phyloP scores from a whole-genome alignment of 2,888 invertebrate species.

The Melanostoma scalare region DNA sequence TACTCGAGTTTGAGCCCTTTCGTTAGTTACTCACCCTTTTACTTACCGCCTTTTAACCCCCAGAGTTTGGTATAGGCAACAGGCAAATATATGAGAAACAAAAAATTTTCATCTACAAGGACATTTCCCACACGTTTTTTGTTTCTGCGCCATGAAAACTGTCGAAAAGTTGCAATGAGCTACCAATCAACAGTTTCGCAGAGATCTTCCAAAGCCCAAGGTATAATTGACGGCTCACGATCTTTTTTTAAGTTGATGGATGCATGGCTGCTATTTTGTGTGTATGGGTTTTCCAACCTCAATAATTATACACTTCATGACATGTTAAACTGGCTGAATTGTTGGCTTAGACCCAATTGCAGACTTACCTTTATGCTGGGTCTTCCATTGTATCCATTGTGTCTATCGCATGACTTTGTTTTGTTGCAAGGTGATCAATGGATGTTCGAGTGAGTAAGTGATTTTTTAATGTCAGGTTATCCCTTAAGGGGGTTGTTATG shows the following conservation, averaged over 20 bases:
- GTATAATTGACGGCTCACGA: conserved; percentile 62
- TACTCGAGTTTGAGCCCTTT: too few species aligned
- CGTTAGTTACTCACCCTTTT: too few species aligned
- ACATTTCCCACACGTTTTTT: conserved; percentile 57
- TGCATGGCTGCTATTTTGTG: neutral
- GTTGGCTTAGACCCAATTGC: neutral
- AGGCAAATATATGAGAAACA: neutral
- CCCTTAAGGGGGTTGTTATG: conserved; percentile 68
- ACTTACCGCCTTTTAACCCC: too few species aligned
- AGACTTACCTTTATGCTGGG: neutral
- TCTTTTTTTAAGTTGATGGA: conserved; percentile 33
- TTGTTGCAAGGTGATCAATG: conserved; percentile 53
- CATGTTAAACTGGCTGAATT: conserved; percentile 45
- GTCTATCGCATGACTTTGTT: conserved; percentile 7
- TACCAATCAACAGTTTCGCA: conserved; percentile 67
- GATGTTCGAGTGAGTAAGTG: conserved; percentile 65
- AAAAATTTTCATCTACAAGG: conserved; percentile 54
- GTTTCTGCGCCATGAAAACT: conserved; percentile 50
- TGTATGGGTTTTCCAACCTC: conserved; percentile 30
- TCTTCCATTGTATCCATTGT: neutral
- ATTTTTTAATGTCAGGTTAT: conserved; percentile 74
- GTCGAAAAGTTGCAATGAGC: conserved; percentile 59
- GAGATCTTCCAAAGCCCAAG: conserved; percentile 53
- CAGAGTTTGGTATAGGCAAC: neutral
- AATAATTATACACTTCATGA: conserved; percentile 62